These are phyloP conservation scores for Nixonia krombeini DNA, from an alignment of 1,140 invertebrate genomes.

Conservation along the genomic window DNA sequence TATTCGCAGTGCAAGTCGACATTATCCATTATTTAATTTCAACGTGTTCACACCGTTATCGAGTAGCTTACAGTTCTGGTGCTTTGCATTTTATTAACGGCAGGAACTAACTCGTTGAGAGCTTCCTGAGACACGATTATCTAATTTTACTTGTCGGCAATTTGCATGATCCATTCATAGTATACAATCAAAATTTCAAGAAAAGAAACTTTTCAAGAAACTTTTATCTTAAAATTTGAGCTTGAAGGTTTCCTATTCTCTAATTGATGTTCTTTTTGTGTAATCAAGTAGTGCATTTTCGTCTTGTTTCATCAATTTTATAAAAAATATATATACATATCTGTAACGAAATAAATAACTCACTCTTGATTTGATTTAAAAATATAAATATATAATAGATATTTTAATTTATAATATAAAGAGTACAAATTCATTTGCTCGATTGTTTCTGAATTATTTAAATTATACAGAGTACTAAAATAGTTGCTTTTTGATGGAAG, in stretches of 20 bases:
- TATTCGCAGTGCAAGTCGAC: slow-evolving; percentile 23
- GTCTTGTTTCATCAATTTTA: no score
- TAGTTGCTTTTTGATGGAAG: no score
- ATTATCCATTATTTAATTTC: slow-evolving; percentile 50
- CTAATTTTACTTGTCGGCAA: slow-evolving; percentile 46
- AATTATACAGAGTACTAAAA: no score
- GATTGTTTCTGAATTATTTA: no score
- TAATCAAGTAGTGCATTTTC: no score
- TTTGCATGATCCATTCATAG: slow-evolving; percentile 49
- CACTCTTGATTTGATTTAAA: no score
- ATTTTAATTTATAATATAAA: slow-evolving; percentile 46
- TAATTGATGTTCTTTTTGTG: no score
- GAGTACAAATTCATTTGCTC: no score
- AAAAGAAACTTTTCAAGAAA: slow-evolving; percentile 15
- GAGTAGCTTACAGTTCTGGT: slow-evolving; percentile 43
- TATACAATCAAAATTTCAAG: slow-evolving; percentile 33
- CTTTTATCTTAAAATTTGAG: background rate
- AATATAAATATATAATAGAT: no score
- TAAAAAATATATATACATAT: no score
- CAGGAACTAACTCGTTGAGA: slow-evolving; percentile 34
- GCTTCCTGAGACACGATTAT: slow-evolving; percentile 43
- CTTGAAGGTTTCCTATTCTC: background rate
- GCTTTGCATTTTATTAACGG: slow-evolving; percentile 44
- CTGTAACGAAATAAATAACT: no score
- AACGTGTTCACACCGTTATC: slow-evolving; percentile 46